A percentile compares a stretch with the other conserved stretches of the same genome.
Evolutionary conservation across 2,113 vertebrate species (phyloP).

Genomic region (Orientallactaga bullata): DNA sequence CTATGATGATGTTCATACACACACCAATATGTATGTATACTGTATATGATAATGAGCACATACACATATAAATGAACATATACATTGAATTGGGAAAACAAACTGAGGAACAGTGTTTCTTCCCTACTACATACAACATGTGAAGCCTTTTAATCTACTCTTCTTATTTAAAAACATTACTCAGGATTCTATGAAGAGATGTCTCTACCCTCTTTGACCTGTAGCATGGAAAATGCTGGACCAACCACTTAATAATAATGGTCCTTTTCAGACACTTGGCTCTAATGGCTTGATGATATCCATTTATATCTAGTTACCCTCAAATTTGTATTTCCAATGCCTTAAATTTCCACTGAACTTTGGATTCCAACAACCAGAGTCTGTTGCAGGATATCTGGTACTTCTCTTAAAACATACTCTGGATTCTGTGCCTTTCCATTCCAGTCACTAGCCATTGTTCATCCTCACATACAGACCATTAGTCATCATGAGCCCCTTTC

Average conservation of each 20-base stretch:
- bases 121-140: background rate
- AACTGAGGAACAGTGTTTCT: background rate
- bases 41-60: background rate
- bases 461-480: background rate
- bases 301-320: background rate
- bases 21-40: background rate
- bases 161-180: background rate
- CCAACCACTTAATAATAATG: background rate
- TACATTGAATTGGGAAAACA: background rate
- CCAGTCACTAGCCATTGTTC: background rate
- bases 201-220: background rate
- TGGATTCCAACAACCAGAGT: background rate
- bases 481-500: background rate
- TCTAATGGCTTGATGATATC: background rate
- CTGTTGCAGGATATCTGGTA: background rate
- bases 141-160: background rate
- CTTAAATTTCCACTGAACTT: background rate
- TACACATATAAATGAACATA: background rate
- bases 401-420: background rate
- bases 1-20: background rate
- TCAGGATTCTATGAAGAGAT: background rate
- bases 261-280: conserved; percentile 3
- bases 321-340: background rate
- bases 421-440: background rate
- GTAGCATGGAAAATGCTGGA: background rate